phyloP scores from a whole-genome alignment of 2,113 vertebrate species.

The Cyphomyrus discorhynchus region DNA sequence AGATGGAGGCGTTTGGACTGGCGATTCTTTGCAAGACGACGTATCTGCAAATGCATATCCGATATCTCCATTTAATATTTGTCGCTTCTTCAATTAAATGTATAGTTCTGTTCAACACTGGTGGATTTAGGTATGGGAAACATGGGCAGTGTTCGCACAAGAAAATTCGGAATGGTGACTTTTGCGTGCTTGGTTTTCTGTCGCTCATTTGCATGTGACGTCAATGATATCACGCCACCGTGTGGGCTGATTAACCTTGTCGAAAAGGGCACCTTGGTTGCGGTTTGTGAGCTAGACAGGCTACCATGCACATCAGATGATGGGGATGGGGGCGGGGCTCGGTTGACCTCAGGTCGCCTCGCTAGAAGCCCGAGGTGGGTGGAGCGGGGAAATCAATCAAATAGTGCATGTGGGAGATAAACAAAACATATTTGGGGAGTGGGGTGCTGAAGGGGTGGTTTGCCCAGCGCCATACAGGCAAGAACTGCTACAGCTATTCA shows the following conservation, averaged over 20 bases:
- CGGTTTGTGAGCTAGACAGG: background rate
- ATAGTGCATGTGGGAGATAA: background rate
- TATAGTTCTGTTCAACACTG: background rate
- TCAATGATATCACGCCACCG: background rate
- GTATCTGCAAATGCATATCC: slow-evolving; percentile 29
- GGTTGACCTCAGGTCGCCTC: no score
- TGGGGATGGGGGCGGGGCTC: no score
- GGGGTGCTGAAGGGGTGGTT: background rate
- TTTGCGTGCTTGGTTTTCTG: background rate
- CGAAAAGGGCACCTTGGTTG: background rate
- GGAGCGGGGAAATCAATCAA: background rate
- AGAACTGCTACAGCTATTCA: background rate
- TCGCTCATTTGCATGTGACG: background rate
- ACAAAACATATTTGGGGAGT: no score
- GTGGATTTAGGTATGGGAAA: background rate
- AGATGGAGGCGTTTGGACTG: slow-evolving; percentile 10
- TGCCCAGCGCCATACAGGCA: background rate
- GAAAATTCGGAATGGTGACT: background rate
- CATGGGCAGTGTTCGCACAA: background rate
- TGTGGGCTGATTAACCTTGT: background rate
- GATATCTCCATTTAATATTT: background rate
- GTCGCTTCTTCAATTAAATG: background rate
- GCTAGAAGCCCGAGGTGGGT: background rate
- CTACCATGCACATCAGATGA: background rate
- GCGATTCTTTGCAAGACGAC: slow-evolving; percentile 19